Percentiles rank a stretch among this genome's conserved stretches.
Evolutionary conservation across 1,140 invertebrate genomes (phyloP).

Genomic region (Scylla paramamosain): DNA sequence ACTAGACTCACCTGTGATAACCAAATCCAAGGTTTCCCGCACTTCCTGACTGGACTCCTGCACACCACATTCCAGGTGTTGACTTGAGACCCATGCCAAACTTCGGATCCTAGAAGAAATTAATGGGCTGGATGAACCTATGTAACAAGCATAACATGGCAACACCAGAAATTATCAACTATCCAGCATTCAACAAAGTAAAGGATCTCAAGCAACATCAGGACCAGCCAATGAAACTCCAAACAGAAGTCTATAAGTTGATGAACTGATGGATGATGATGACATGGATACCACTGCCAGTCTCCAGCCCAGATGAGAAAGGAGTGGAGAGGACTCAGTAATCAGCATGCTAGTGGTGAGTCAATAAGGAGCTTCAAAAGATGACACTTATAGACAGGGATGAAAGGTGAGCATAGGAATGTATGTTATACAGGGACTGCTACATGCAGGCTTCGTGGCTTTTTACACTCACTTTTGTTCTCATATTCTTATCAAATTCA

Average conservation of each 20-base stretch:
- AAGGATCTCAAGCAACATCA: not conserved
- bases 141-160: not conserved
- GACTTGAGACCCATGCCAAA: slow-evolving; percentile 96
- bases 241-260: no score
- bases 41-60: slow-evolving; percentile 91
- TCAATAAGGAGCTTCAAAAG: not conserved
- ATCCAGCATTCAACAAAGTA: not conserved
- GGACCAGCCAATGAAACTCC: not conserved
- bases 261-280: no score
- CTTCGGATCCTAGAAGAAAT: slow-evolving; percentile 86
- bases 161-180: no score
- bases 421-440: no score
- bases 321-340: no score
- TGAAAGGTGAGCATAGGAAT: not conserved
- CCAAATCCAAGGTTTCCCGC: slow-evolving; percentile 92
- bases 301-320: no score
- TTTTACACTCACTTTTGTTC: no score
- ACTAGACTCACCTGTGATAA: slow-evolving; percentile 85
- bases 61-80: slow-evolving; percentile 95
- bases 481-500: no score
- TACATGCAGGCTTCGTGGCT: no score
- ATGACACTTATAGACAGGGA: slow-evolving; percentile 35
- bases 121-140: slow-evolving; percentile 43
- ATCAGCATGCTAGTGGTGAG: no score
- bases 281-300: no score